These are phyloP conservation scores for Halocaridina rubra DNA, from an alignment of 2,888 invertebrate genomes.

Conservation along the genomic window DNA sequence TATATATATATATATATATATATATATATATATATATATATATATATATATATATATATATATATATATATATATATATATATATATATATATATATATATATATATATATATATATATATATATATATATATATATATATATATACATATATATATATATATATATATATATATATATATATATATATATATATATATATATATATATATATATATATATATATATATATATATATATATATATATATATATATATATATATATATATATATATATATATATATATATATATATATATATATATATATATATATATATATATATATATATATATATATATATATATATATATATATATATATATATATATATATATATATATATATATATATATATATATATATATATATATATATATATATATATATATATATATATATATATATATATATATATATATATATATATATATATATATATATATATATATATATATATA, in stretches of 20 bases:
- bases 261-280: neutral
- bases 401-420: slow-evolving; percentile 1
- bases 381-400: slow-evolving; percentile 14
- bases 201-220: slow-evolving; percentile 7
- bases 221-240: slow-evolving; percentile 7
- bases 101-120: slow-evolving; percentile 9
- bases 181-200: neutral
- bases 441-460: neutral
- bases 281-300: too few species aligned
- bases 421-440: neutral
- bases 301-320: too few species aligned
- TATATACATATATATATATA: neutral
- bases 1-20: too few species aligned
- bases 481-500: slow-evolving; percentile 5
- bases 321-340: neutral
- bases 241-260: neutral
- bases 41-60: slow-evolving; percentile 14
- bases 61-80: slow-evolving; percentile 17
- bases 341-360: slow-evolving; percentile 23
- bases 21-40: too few species aligned
- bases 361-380: slow-evolving; percentile 30
- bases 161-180: neutral
- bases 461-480: neutral
- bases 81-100: slow-evolving; percentile 34
- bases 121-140: neutral